Conservation (phyloP, 2,888 invertebrate genomes). For the Aquatica leii region DNA sequence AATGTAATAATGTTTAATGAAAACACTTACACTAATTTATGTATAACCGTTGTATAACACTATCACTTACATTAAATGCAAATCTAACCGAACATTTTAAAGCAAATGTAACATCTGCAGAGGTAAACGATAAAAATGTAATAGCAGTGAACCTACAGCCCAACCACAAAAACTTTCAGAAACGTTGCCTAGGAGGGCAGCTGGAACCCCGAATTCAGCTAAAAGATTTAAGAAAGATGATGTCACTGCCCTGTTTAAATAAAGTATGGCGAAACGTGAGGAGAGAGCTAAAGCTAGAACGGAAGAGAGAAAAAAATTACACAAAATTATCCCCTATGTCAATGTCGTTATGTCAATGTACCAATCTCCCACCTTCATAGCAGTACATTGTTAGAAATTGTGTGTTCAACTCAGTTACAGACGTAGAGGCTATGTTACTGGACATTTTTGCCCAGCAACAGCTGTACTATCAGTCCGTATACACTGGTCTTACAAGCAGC, state of each 20-base stretch:
- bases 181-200: slow-evolving; percentile 3
- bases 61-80: too few species aligned
- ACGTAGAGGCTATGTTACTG: slow-evolving; percentile 5
- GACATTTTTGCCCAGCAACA: slow-evolving; percentile 16
- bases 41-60: too few species aligned
- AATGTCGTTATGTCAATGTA: slow-evolving; percentile 17
- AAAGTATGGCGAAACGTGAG: slow-evolving; percentile 8
- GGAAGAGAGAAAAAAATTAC: too few species aligned
- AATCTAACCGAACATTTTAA: not conserved
- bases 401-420: slow-evolving; percentile 11
- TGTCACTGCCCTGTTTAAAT: slow-evolving; percentile 8
- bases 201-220: slow-evolving; percentile 11
- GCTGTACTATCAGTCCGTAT: slow-evolving; percentile 5
- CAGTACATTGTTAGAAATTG: slow-evolving; percentile 12
- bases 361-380: slow-evolving; percentile 1
- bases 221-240: slow-evolving; percentile 6
- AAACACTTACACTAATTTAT: slow-evolving; percentile 39
- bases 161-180: not conserved
- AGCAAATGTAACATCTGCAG: not conserved
- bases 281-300: not conserved
- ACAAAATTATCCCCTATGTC: slow-evolving; percentile 13
- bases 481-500: slow-evolving; percentile 12
- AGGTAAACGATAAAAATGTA: not conserved
- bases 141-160: not conserved
- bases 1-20: too few species aligned